Conservation (phyloP, 2,888 invertebrate genomes). For the Morinoia aosen region DNA sequence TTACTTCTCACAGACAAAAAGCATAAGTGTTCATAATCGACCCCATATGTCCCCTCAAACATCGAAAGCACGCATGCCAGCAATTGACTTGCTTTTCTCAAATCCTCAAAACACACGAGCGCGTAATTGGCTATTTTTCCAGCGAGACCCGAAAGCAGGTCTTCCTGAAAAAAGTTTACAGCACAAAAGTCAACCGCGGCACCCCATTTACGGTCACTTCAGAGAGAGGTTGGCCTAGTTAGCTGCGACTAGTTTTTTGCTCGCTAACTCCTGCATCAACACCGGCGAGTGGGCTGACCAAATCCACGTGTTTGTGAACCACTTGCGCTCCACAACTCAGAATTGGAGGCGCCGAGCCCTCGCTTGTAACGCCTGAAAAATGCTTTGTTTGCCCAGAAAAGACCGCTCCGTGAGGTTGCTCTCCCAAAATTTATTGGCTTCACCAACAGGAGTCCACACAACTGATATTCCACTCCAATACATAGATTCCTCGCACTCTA, state of each 20-base stretch:
- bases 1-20: too few species aligned
- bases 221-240: neutral
- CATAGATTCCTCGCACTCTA: neutral
- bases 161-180: neutral
- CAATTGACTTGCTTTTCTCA: too few species aligned
- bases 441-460: slow-evolving; percentile 3
- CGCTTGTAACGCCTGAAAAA: slow-evolving; percentile 16
- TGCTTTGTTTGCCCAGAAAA: slow-evolving; percentile 47
- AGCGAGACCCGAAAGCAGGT: neutral
- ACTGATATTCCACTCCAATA: slow-evolving; percentile 5
- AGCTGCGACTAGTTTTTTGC: neutral
- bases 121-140: too few species aligned
- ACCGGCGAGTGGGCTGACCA: neutral
- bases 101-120: too few species aligned
- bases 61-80: too few species aligned
- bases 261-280: slow-evolving; percentile 46
- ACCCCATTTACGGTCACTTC: slow-evolving; percentile 6
- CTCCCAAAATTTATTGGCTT: slow-evolving; percentile 25
- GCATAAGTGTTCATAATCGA: too few species aligned
- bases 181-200: neutral
- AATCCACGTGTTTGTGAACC: slow-evolving; percentile 44
- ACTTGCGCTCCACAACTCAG: slow-evolving; percentile 14
- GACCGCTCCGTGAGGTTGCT: slow-evolving; percentile 8
- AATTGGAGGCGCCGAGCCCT: slow-evolving; percentile 34
- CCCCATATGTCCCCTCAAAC: too few species aligned